These are phyloP conservation scores for Scylla paramamosain DNA, from an alignment of 1,140 invertebrate species.

Conservation along the genomic window DNA sequence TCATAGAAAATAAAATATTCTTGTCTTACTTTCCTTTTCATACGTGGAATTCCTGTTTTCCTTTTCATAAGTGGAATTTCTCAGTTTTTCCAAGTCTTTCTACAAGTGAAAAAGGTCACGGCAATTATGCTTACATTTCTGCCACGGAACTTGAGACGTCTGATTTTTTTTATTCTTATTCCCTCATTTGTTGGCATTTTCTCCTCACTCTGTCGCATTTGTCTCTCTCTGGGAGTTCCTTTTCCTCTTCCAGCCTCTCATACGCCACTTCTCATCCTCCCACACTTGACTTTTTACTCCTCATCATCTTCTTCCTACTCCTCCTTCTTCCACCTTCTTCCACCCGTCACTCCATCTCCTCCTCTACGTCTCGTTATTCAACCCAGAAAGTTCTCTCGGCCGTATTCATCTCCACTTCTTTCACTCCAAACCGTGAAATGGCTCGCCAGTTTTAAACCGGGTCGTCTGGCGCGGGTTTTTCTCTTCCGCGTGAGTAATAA, in stretches of 20 bases:
- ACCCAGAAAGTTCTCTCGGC: neutral
- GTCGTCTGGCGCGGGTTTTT: too few relatives aligned
- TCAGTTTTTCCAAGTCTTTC: neutral
- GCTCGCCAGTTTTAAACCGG: too few relatives aligned
- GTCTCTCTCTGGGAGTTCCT: neutral
- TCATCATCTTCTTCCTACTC: too few relatives aligned
- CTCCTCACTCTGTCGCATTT: neutral
- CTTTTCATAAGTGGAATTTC: neutral
- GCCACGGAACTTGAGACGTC: too few relatives aligned
- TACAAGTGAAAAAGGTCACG: too few relatives aligned
- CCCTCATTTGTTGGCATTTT: neutral
- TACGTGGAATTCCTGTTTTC: neutral
- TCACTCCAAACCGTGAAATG: neutral
- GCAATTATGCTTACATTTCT: too few relatives aligned
- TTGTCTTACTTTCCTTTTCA: neutral
- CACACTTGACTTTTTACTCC: too few relatives aligned
- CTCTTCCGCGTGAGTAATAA: too few relatives aligned
- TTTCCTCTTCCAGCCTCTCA: neutral
- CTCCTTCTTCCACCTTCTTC: neutral
- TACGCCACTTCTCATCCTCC: neutral
- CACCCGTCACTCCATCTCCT: neutral
- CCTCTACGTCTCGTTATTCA: neutral
- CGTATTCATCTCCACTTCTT: neutral
- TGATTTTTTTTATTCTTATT: neutral
- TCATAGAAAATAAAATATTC: too few relatives aligned